These are phyloP conservation scores for Gymnogyps californianus DNA, from an alignment of 2,113 vertebrate genomes.

Conservation along the genomic window DNA sequence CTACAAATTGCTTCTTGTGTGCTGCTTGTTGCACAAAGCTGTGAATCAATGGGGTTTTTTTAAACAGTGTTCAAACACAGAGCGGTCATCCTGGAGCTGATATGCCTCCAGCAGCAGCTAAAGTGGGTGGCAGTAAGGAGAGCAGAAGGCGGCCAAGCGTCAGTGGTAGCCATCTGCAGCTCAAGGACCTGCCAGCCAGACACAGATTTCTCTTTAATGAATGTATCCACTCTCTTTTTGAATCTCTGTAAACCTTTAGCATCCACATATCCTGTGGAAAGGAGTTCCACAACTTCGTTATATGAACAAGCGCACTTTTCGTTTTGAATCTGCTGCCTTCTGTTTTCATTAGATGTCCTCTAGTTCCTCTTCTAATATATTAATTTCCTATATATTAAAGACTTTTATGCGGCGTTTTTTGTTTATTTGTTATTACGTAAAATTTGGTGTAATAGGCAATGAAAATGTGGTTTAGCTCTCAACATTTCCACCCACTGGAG, in stretches of 20 bases:
- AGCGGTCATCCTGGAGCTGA: background rate
- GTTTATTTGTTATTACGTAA: background rate
- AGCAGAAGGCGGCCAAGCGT: background rate
- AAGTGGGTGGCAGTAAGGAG: background rate
- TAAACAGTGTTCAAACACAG: rapidly evolving
- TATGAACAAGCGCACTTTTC: background rate
- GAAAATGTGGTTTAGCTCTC: background rate
- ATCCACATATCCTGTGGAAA: background rate
- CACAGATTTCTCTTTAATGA: background rate
- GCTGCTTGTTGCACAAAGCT: background rate
- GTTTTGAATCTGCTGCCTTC: background rate
- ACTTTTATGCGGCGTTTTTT: background rate
- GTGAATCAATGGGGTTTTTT: background rate
- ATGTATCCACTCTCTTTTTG: background rate
- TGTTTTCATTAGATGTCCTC: background rate
- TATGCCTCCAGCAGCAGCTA: rapidly evolving
- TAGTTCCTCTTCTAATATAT: background rate
- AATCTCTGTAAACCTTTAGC: background rate
- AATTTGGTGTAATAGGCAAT: background rate
- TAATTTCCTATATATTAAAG: background rate
- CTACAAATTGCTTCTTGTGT: background rate
- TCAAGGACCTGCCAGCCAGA: background rate
- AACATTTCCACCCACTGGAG: background rate
- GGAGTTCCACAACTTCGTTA: background rate
- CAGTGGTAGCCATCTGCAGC: background rate